A percentile compares a stretch with the other conserved stretches of the same genome.
Conservation (phyloP, 2,113 vertebrate genomes). For the Asarcornis scutulata region DNA sequence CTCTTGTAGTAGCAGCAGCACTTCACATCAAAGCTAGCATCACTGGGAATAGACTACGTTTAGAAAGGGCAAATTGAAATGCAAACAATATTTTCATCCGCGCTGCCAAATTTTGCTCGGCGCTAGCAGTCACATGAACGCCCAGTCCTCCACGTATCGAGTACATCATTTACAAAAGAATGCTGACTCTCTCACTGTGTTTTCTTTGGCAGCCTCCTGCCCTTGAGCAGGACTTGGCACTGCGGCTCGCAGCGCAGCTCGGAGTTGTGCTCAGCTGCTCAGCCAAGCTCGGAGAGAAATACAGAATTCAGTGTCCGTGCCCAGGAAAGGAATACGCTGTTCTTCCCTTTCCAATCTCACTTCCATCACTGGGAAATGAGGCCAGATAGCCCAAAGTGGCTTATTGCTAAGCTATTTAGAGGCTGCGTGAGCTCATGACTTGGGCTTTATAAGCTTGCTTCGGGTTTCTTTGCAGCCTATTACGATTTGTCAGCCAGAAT, state of each 20-base stretch:
- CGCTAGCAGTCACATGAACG: background rate
- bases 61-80: constrained; percentile 31
- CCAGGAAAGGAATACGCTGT: background rate
- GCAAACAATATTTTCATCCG: background rate
- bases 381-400: constrained; percentile 24
- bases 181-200: constrained; percentile 31
- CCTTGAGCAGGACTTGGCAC: constrained; percentile 49
- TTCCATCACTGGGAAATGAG: constrained; percentile 41
- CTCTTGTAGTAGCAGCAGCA: background rate
- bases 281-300: background rate
- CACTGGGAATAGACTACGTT: background rate
- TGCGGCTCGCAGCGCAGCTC: background rate
- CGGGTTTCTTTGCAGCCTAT: constrained; percentile 32
- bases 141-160: background rate
- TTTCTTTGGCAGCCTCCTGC: constrained; percentile 40
- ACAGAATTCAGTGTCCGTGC: background rate
- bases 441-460: constrained; percentile 12
- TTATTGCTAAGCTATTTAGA: constrained; percentile 32
- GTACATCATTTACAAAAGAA: constrained; percentile 30
- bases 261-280: constrained; percentile 3
- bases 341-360: background rate
- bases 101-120: background rate
- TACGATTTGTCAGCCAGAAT: background rate
- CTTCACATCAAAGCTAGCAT: background rate
- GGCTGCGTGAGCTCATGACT: background rate